Conservation (phyloP, 2,888 invertebrate genomes). For the Taenaris catops region DNA sequence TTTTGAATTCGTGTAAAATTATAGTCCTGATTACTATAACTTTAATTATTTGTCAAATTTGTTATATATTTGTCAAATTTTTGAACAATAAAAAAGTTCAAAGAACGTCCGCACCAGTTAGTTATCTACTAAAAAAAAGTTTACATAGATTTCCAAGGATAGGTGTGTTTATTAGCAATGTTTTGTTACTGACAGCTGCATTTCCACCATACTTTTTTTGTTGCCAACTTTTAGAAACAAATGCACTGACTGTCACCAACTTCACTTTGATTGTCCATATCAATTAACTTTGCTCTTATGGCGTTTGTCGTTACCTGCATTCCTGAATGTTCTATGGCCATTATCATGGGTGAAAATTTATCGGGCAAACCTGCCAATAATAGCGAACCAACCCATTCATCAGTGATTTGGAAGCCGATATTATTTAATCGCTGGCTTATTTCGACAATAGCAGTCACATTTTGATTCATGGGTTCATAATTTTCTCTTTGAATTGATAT, state of each 20-base stretch:
- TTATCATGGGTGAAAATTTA: constrained; percentile 7
- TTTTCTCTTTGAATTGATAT: no score
- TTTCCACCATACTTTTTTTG: no score
- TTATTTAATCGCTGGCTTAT: not conserved
- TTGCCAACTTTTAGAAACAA: no score
- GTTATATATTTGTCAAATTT: constrained; percentile 19
- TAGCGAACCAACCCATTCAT: constrained; percentile 14
- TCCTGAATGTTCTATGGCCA: constrained; percentile 10
- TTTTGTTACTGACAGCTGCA: not conserved
- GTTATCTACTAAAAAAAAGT: not conserved
- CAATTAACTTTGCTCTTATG: no score
- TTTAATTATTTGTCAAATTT: constrained; percentile 17
- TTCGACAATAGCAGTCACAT: no score
- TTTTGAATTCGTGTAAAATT: constrained; percentile 24
- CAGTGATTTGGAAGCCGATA: constrained; percentile 15
- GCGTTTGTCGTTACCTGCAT: not conserved
- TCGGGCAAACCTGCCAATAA: constrained; percentile 18
- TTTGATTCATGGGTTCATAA: no score
- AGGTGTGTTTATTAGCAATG: not conserved
- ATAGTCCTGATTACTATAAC: constrained; percentile 14
- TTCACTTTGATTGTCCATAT: no score
- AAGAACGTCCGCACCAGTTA: constrained; percentile 20
- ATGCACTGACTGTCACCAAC: no score
- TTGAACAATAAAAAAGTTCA: constrained; percentile 16
- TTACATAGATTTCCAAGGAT: not conserved